phyloP scores from a whole-genome alignment of 2,113 vertebrate genomes.

The Macaca nemestrina region DNA sequence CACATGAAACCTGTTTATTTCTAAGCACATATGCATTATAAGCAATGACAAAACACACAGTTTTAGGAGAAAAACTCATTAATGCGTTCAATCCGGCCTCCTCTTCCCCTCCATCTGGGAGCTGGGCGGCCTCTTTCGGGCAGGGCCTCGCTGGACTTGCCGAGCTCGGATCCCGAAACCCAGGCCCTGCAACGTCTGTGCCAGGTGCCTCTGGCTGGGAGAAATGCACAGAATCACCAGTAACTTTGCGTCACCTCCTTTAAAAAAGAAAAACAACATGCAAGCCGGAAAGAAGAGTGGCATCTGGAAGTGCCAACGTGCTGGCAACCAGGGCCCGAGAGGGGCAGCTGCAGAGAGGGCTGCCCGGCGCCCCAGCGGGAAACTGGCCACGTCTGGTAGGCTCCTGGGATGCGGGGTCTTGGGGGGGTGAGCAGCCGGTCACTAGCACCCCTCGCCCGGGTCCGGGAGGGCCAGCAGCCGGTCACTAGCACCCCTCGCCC shows the following conservation, averaged over 20 bases:
- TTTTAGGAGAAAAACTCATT: conserved; percentile 54
- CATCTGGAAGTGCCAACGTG: neutral
- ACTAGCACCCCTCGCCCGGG: too few relatives aligned
- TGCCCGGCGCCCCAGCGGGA: neutral
- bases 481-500: accelerated
- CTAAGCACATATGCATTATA: conserved; percentile 23
- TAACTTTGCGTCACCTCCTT: conserved; percentile 91
- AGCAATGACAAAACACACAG: conserved; percentile 42
- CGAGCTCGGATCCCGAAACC: conserved; percentile 86
- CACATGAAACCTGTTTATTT: conserved; percentile 43
- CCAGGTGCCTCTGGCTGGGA: conserved; percentile 85
- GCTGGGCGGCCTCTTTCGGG: conserved; percentile 70
- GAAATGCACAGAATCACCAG: conserved; percentile 91
- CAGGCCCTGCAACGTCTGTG: conserved; percentile 89
- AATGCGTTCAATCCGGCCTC: conserved; percentile 41
- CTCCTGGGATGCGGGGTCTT: accelerated
- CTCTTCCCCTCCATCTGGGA: neutral
- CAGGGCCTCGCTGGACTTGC: conserved; percentile 85
- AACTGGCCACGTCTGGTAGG: neutral
- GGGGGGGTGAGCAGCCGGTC: too few relatives aligned
- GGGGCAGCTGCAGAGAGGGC: neutral
- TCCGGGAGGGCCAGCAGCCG: accelerated
- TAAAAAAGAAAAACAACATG: conserved; percentile 39
- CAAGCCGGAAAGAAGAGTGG: neutral
- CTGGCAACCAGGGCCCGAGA: neutral